Base-by-base conservation (phyloP, 2,113 vertebrate genomes). In the Solea solea region DNA sequence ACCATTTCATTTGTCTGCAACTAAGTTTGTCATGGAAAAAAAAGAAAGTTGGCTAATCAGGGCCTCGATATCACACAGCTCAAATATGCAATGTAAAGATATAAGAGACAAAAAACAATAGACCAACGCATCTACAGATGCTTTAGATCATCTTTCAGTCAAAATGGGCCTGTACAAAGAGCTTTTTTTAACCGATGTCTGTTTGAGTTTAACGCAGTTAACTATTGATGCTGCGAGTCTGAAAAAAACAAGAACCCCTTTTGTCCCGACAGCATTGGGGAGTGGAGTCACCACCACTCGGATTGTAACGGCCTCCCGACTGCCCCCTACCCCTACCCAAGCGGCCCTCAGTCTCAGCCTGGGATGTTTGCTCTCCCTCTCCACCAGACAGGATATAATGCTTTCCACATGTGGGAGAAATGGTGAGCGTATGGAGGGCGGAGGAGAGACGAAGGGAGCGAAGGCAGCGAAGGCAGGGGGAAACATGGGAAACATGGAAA, bases 351-450 rank as follows among this genome's bases (percentile, higher is more conserved):
- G 70, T 76, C 74, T 82, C 66, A 14, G 76, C 75, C 63, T 25
- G 81, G 67, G 83, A 78, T 89, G 85, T 91, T 93, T 93, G 90
- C 85, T 77, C 90, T 88, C 83, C 74, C 81, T 90, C 88, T 88
- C 86, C 89, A 87, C 83, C 89, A 94, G 92, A 94, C 92, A 91
- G 91, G 86, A 92, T 87, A 91, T 94, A 94, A 94, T 94, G 88
- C 82, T 88, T 94, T 93, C 92, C 93, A 94, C 92, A 92, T 94
- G 93, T 92, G 90, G 81, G 74, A 70, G 78, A 42, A 55, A 77
- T 65, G 63, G 46, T 48, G 59, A 80, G 68, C 25, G 67, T 45
- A 76, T 8, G 15, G 61, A 53, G 69, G 69, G 69, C 45, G 55
- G 76, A 59, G 73, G 61, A 78, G 66, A 25, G 16, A 41, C 50